phyloP scores from a whole-genome alignment of 2,888 invertebrate species.

The Hesperia comma region DNA sequence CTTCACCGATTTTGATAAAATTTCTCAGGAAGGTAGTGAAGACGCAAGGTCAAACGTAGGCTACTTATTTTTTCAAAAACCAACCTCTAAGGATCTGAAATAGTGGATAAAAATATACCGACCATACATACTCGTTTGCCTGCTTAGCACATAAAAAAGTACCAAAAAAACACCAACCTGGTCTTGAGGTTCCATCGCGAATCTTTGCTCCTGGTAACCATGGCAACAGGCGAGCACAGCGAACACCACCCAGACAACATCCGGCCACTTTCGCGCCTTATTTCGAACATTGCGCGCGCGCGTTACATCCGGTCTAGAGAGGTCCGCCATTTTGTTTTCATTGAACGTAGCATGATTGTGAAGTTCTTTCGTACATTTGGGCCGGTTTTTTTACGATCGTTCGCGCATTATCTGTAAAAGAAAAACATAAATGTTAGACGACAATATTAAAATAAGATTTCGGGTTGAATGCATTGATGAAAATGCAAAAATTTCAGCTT shows the following conservation, averaged over 20 bases:
- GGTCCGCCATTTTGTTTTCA: slow-evolving; percentile 48
- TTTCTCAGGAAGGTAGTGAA: too few species aligned
- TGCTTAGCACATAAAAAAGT: too few species aligned
- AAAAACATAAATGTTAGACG: slow-evolving; percentile 1
- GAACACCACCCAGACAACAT: slow-evolving; percentile 67
- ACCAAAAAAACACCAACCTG: slow-evolving; percentile 63
- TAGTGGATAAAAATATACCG: too few species aligned
- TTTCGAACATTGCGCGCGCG: slow-evolving; percentile 66
- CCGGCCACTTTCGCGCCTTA: slow-evolving; percentile 69
- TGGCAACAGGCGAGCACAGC: slow-evolving; percentile 62
- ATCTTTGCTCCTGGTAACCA: slow-evolving; percentile 88
- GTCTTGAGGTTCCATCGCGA: slow-evolving; percentile 96
- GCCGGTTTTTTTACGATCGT: slow-evolving; percentile 39
- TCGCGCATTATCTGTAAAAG: slow-evolving; percentile 46
- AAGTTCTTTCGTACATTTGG: slow-evolving; percentile 44
- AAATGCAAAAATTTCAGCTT: too few species aligned
- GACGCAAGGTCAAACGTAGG: too few species aligned
- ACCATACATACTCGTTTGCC: too few species aligned
- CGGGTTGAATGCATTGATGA: too few species aligned
- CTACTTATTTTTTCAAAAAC: too few species aligned
- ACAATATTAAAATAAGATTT: too few species aligned
- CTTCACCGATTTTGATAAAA: too few species aligned
- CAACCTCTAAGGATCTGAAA: too few species aligned
- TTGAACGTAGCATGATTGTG: slow-evolving; percentile 33
- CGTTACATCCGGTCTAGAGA: slow-evolving; percentile 60